Evolutionary conservation across 2,888 invertebrate species (phyloP).

Genomic region (Flexamia atlantica): DNA sequence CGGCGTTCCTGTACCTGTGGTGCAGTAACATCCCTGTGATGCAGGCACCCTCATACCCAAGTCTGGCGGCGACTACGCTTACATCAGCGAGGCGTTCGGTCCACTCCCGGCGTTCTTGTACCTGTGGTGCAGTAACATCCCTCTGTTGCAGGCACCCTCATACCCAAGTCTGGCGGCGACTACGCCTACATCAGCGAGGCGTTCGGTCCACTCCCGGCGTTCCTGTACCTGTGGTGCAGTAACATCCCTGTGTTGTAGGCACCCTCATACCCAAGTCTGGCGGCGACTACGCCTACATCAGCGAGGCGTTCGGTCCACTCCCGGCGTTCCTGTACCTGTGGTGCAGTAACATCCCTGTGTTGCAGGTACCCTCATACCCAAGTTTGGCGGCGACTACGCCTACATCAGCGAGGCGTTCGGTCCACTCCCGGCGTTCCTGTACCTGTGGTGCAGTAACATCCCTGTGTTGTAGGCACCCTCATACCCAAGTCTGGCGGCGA

Average conservation of each 20-base stretch:
- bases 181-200: conserved; percentile 9
- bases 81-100: not conserved
- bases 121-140: not conserved
- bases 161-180: conserved; percentile 1
- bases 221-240: conserved; percentile 80
- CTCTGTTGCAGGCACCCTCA: not conserved
- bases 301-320: not conserved
- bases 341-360: not conserved
- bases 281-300: not conserved
- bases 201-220: not conserved
- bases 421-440: conserved; percentile 1
- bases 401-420: conserved; percentile 5
- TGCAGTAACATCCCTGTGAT: conserved; percentile 68
- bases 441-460: conserved; percentile 88
- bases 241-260: not conserved
- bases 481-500: not conserved
- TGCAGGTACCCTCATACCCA: conserved; percentile 70
- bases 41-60: conserved; percentile 65
- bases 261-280: not conserved
- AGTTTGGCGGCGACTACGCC: not conserved
- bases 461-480: not conserved
- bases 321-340: not conserved
- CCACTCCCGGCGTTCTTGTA: not conserved
- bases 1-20: not conserved
- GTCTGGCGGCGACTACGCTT: not conserved